These are phyloP conservation scores for Phyllostomus discolor DNA, from an alignment of 2,113 vertebrate species.

Conservation along the genomic window DNA sequence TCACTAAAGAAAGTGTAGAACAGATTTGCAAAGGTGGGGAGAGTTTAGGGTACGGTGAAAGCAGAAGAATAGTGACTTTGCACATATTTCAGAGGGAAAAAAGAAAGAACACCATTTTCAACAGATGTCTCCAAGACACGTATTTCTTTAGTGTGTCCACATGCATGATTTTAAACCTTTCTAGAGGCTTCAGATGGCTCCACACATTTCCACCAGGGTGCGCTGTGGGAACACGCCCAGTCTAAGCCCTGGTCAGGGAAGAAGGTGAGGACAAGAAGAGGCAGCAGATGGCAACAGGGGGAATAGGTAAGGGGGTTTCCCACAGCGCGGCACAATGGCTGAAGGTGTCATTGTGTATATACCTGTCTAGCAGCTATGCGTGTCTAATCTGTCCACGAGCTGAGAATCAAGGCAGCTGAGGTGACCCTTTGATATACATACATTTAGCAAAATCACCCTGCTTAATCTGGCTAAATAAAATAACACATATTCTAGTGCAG, in stretches of 20 bases:
- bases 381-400: background rate
- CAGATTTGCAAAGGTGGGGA: background rate
- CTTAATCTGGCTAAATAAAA: background rate
- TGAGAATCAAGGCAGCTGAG: background rate
- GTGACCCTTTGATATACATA: background rate
- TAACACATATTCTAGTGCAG: background rate
- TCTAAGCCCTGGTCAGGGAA: background rate
- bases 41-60: background rate
- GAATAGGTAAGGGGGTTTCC: background rate
- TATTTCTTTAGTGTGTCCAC: background rate
- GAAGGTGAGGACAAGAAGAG: background rate
- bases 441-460: background rate
- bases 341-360: background rate
- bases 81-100: background rate
- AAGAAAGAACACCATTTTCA: background rate
- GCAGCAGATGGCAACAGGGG: background rate
- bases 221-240: background rate
- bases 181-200: background rate
- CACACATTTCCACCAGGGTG: background rate
- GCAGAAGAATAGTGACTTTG: background rate
- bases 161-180: background rate
- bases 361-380: background rate
- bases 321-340: rapidly evolving
- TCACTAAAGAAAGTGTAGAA: background rate
- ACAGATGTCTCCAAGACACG: background rate